Percentiles rank a stretch among this genome's conserved stretches.
phyloP scores from a whole-genome alignment of 2,113 vertebrate species.

The Nannobrachium achirus region DNA sequence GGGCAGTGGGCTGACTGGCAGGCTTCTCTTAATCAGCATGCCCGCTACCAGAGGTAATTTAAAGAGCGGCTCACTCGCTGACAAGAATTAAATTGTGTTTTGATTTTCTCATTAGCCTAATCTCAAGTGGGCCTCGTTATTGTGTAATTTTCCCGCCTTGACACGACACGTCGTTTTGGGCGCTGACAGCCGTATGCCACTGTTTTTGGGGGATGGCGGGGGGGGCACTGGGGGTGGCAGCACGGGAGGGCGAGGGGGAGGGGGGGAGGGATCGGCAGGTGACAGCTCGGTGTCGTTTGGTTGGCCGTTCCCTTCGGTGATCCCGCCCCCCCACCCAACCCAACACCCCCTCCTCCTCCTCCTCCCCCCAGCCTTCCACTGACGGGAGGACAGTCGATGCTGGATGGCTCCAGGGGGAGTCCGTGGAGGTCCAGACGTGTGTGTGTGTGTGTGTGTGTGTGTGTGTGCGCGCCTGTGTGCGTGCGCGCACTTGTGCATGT shows the following conservation, averaged over 20 bases:
- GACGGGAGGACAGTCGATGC: conserved; percentile 56
- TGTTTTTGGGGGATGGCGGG: conserved; percentile 66
- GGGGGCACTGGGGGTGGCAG: conserved; percentile 57
- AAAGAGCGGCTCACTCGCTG: conserved; percentile 79
- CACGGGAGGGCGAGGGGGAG: background rate
- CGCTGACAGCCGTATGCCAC: conserved; percentile 80
- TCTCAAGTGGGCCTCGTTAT: conserved; percentile 84
- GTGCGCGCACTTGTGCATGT: conserved; percentile 36
- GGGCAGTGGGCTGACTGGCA: conserved; percentile 75
- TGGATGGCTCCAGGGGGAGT: conserved; percentile 59
- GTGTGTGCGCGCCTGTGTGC: conserved; percentile 21
- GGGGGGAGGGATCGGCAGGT: conserved; percentile 24
- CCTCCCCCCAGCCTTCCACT: conserved; percentile 10
- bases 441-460: conserved; percentile 17
- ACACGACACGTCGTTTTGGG: conserved; percentile 79
- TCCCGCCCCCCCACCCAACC: conserved; percentile 14
- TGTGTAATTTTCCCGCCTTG: conserved; percentile 79
- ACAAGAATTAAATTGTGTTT: conserved; percentile 89
- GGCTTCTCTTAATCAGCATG: conserved; percentile 82
- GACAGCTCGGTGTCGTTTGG: conserved; percentile 70
- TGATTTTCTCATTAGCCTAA: conserved; percentile 90
- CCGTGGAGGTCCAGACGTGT: conserved; percentile 35
- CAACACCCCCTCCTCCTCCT: conserved; percentile 9
- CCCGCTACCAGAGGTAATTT: conserved; percentile 77
- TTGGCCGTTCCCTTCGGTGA: conserved; percentile 57